Evolutionary conservation across 2,888 invertebrate species (phyloP).

Genomic region (Carabus problematicus): DNA sequence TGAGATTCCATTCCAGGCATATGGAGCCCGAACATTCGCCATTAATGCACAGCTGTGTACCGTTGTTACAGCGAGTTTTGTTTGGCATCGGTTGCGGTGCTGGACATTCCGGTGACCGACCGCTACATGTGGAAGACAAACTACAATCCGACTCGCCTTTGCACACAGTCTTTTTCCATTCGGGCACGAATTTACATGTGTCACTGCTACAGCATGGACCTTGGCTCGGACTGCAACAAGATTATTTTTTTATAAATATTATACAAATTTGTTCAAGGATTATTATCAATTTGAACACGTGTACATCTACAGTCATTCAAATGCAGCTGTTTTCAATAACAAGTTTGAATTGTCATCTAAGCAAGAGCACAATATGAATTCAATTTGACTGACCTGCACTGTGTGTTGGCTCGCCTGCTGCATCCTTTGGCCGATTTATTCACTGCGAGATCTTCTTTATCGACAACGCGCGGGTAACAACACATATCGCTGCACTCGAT

Average conservation of each 20-base stretch:
- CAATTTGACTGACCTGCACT: slow-evolving; percentile 72
- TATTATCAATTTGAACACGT: too few relatives aligned
- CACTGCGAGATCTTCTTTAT: slow-evolving; percentile 70
- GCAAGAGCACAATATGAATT: too few relatives aligned
- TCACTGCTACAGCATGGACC: slow-evolving; percentile 93
- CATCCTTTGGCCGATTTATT: slow-evolving; percentile 82
- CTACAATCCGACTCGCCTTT: slow-evolving; percentile 90
- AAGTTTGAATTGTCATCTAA: too few relatives aligned
- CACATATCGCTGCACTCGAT: slow-evolving; percentile 92
- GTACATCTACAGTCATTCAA: too few relatives aligned
- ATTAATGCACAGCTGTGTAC: slow-evolving; percentile 82
- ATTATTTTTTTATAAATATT: slow-evolving; percentile 24
- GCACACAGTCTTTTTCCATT: slow-evolving; percentile 72
- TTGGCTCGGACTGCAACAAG: slow-evolving; percentile 85
- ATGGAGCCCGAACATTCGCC: slow-evolving; percentile 96
- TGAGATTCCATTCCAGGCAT: slow-evolving; percentile 92
- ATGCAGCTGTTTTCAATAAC: too few relatives aligned
- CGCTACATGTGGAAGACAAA: slow-evolving; percentile 86
- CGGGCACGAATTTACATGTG: slow-evolving; percentile 78
- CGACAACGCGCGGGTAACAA: slow-evolving; percentile 87
- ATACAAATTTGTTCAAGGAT: too few relatives aligned
- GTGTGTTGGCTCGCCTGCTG: slow-evolving; percentile 75
- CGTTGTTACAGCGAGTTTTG: slow-evolving; percentile 95
- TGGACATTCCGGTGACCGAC: slow-evolving; percentile 87
- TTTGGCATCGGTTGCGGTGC: slow-evolving; percentile 80